Base-by-base conservation (phyloP, 1,140 invertebrate species). In the Ylistrum balloti region DNA sequence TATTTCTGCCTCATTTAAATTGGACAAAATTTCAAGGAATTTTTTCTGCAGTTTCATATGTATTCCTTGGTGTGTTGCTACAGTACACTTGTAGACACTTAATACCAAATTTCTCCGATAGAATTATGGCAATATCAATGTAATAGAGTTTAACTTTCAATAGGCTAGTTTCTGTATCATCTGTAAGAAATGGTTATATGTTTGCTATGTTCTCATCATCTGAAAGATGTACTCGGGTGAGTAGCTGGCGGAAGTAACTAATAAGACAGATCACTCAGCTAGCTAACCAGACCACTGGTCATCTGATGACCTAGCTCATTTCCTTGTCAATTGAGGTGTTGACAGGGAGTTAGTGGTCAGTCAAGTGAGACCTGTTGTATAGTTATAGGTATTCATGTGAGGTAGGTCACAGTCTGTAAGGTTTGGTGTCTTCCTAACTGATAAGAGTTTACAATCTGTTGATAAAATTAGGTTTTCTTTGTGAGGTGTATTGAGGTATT, bases 401-500 rank as follows among this genome's bases (percentile, higher is more conserved):
- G 17, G 22, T 9, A 28, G 56, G n/a, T 17, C 56, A 48, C 17
- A 9, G 9, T 28, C 45, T 74, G n/a, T 17, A 7, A 74, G 35
- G 17, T 17, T 45, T 45, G 41, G 20, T 45, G 41, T 1, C 56
- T 74, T 74, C 28, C 56, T 74, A 74, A 28, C n/a, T 74, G 56
- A 74, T 74, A 74, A 74, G 17, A 22, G 0, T 74, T 74, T 28
- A 7, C 56, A 74, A 74, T 74, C 56, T 74, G 56, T 74, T 74
- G 2, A 74, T 74, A 28, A 74, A 74, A 74, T 74, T 74, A 74
- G 56, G 5, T 74, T 74, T 74, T 28, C 56, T 74, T n/a, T 74
- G 56, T 74, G 22, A n/a, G 56, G 13, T 74, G 28, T 74, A 74
- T 74, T 74, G 56, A 74, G 56, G 56, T 74, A 74, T 74, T 74